These are phyloP conservation scores for Aurelia aurita DNA, from an alignment of 30 jellyfish, hydroid and myxozoan species.

Conservation along the genomic window DNA sequence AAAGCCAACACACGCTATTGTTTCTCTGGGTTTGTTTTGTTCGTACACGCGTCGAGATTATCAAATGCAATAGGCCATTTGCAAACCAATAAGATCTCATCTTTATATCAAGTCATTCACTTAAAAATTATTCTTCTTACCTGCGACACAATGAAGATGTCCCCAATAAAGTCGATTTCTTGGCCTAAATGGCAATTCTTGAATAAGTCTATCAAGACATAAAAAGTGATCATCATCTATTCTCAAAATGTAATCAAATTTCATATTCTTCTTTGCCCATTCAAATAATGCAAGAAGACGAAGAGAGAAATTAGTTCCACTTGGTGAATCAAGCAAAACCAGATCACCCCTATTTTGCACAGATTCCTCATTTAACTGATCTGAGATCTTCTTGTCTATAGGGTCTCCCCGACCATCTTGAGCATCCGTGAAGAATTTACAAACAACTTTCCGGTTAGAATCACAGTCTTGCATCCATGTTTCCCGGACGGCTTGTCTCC, in stretches of 20 bases:
- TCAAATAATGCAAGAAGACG: conserved; percentile 81
- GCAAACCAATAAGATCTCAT: no score
- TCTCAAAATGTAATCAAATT: conserved; percentile 68
- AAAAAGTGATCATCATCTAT: conserved; percentile 85
- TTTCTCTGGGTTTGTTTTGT: no score
- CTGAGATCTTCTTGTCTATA: conserved; percentile 14
- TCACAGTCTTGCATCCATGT: conserved; percentile 89
- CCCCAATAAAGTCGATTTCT: conserved; percentile 88
- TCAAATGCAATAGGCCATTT: no score
- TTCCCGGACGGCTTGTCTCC: conserved; percentile 77
- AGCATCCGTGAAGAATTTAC: conserved; percentile 85
- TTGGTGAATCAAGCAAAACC: conserved; percentile 71
- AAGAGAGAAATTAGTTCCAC: conserved; percentile 76
- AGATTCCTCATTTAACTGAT: conserved; percentile 49
- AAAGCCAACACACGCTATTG: no score
- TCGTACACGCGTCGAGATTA: no score
- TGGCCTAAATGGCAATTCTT: conserved; percentile 82
- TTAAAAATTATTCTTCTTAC: conserved; percentile 5
- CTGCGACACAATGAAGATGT: conserved; percentile 75
- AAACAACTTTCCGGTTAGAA: conserved; percentile 34
- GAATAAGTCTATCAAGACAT: conserved; percentile 73
- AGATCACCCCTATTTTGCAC: conserved; percentile 66
- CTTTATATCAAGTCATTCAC: no score
- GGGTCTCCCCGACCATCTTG: conserved; percentile 69
- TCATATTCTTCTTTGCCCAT: conserved; percentile 72